Base-by-base conservation (phyloP, 2,888 invertebrate species). In the Oxyteleia sp. region DNA sequence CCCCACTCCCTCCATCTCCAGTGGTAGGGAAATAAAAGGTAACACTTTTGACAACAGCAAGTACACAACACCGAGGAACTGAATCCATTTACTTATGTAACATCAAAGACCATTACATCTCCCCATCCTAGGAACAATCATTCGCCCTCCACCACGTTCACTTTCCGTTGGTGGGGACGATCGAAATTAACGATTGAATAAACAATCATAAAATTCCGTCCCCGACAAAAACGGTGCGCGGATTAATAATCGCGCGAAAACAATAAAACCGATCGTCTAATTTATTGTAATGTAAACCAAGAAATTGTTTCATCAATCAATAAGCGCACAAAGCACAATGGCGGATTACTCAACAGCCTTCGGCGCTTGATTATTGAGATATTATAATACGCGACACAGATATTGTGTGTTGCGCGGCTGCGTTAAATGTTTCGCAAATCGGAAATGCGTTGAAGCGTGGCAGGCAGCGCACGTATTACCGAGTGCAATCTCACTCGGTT, bases 401-500 rank as follows among this genome's bases (percentile, higher is more conserved):
- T 71, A 71, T 74, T 74, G 71, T 74, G 71, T 49, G 43, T 26
- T 11, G 29, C 35, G 69, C 35, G 53, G 47, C 64, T 49, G 69
- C 59, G 69, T 63, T 64, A 57, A 68, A 71, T 71, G 82, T 76
- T 82, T 82, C 76, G 82, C 76, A 76, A 82, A 71, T 82, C 82
- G 71, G 82, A 82, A 75, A 82, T 75, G 75, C 76, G 76, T 82
- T 51, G 76, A 71, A 82, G 71, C 76, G 82, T 69, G 55, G 69
- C 82, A 16, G 55, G 69, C 82, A 16, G 41, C 32, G 59, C 47
- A 41, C 49, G 43, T 71, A 66, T 61, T 74, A 32, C 47, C 16
- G 35, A 64, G 82, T 59, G 76, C 71, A 72, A 66, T 82, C 82
- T 82, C 64, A 20, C 45, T 71, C 59, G 20, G 69, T 43, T 43